A percentile compares a stretch with the other conserved stretches of the same genome.
Evolutionary conservation across 2,888 invertebrate genomes (phyloP).

Genomic region (Eretmocerus hayati): DNA sequence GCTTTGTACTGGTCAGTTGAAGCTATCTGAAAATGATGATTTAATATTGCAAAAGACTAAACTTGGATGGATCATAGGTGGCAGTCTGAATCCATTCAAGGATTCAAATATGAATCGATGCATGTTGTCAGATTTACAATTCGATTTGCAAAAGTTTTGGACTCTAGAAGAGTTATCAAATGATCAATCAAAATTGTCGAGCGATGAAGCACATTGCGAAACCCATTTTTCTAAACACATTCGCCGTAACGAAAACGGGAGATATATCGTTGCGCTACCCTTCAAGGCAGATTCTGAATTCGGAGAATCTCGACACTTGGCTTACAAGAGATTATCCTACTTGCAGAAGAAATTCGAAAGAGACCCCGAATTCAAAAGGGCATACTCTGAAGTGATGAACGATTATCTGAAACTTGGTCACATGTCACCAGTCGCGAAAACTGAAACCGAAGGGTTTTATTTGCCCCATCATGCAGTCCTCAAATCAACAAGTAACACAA

Average conservation of each 20-base stretch:
- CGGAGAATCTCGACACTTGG: not conserved
- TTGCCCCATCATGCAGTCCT: conserved; percentile 4
- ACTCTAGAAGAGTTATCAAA: not conserved
- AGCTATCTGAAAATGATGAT: conserved; percentile 11
- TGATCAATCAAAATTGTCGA: not conserved
- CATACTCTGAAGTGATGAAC: conserved; percentile 6
- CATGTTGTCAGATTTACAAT: not conserved
- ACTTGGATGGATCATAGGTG: conserved; percentile 21
- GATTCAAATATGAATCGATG: not conserved
- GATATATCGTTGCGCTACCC: not conserved
- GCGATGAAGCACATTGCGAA: not conserved
- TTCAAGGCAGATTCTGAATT: not conserved
- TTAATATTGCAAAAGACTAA: conserved; percentile 22
- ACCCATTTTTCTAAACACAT: not conserved
- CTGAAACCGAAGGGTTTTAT: conserved; percentile 1
- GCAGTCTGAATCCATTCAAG: not conserved
- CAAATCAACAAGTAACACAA: not conserved
- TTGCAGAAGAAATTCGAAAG: not conserved
- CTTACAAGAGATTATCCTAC: not conserved
- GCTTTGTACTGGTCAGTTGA: conserved; percentile 20
- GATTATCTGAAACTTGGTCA: conserved; percentile 8
- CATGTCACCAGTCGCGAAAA: conserved; percentile 1
- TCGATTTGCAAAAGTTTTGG: conserved; percentile 19
- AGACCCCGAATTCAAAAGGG: not conserved
- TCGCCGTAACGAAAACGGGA: not conserved